Base-by-base conservation (phyloP, 1,140 invertebrate genomes). In the Papilio machaon region DNA sequence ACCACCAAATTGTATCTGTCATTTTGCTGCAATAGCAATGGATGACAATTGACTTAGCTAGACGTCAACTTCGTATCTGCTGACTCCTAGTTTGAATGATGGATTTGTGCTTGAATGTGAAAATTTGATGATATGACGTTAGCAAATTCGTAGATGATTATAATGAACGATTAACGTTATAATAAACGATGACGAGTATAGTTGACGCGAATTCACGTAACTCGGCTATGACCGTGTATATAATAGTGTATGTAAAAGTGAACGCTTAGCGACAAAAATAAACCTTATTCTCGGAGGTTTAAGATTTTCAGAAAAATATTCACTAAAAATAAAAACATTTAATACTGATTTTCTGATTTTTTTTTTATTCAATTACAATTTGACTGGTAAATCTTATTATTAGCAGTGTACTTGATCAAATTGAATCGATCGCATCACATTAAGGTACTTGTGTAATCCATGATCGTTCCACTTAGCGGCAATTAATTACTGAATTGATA, bases 1-100 rank as follows among this genome's bases (percentile, higher is more conserved):
- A 79, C 76, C 70, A 81, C 87, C 84, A 87, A 88, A 88, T 88
- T 88, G 85, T 88, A 80, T 78, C 85, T 85, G 87, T 87, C 85
- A 84, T 80, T 84, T 81, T 79, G 23, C 54, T 47, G 80, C 46
- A 79, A 30, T 64, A 19, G 58, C 52, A 73, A 75, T 75, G 83
- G 81, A 82, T 83, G 83, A 85, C 86, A 85, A 86, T 87, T 87
- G 85, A 87, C 82, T 81, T 73, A 35, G 64, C 64, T 4, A 70
- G 64, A 4, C 30, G 64, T 70, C 64, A 35, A 70, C 23, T 70
- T 15, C 30, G 35, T 70, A 38, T 70, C 64, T 6, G 64, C 64
- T 70, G 64, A 70, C 64, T 35, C 7, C 64, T 38, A 30, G 23
- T 64, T 70, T 38, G 30, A 70, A 15, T 70, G 64, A 70, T 70